Conservation (phyloP, 2,888 invertebrate species). For the Koerneria pararmatus region DNA sequence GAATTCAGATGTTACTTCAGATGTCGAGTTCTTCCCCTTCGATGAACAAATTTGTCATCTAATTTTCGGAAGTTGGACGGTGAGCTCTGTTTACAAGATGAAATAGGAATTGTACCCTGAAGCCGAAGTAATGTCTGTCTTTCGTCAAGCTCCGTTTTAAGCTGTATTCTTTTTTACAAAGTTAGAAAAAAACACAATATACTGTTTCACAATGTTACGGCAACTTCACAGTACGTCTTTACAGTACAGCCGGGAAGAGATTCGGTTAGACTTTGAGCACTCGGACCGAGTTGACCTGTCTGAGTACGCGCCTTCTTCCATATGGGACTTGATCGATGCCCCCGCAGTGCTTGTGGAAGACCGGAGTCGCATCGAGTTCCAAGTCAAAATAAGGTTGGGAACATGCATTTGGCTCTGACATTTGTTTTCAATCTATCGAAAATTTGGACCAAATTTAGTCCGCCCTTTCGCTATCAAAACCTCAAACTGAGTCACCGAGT, state of each 20-base stretch:
- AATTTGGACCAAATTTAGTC: too few relatives aligned
- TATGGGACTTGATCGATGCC: slow-evolving; percentile 93
- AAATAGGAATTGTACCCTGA: not conserved
- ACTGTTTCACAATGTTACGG: not conserved
- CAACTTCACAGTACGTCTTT: too few relatives aligned
- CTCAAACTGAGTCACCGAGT: too few relatives aligned
- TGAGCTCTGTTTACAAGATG: slow-evolving; percentile 17
- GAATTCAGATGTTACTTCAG: too few relatives aligned
- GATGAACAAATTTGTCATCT: slow-evolving; percentile 85
- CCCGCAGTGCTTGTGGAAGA: slow-evolving; percentile 80
- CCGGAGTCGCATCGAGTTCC: slow-evolving; percentile 61
- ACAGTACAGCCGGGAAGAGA: slow-evolving; percentile 56
- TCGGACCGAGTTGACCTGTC: slow-evolving; percentile 66
- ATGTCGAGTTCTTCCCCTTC: slow-evolving; percentile 59
- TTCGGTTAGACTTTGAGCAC: slow-evolving; percentile 82
- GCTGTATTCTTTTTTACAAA: not conserved
- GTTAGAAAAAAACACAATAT: not conserved
- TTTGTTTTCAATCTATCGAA: too few relatives aligned
- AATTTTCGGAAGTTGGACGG: slow-evolving; percentile 97
- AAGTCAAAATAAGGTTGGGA: slow-evolving; percentile 46
- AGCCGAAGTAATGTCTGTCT: not conserved
- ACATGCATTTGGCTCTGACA: too few relatives aligned
- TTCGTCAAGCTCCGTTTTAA: not conserved
- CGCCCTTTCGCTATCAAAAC: too few relatives aligned
- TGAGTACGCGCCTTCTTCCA: slow-evolving; percentile 63